Evolutionary conservation across 2,888 invertebrate genomes (phyloP).

Genomic region (Oasisia sp.): DNA sequence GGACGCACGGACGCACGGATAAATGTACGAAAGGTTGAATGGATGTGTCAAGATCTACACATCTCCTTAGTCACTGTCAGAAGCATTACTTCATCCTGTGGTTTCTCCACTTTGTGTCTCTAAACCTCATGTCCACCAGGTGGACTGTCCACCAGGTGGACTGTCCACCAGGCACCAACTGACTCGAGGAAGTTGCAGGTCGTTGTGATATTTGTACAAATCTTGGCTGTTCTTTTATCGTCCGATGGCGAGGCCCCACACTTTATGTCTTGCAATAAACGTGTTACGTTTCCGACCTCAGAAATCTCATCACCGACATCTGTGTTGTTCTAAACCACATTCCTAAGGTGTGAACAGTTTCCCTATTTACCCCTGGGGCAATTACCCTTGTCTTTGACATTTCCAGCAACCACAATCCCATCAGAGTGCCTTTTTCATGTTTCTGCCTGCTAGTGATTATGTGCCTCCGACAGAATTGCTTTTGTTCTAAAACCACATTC

Average conservation of each 20-base stretch:
- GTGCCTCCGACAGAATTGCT: neutral
- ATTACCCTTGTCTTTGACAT: neutral
- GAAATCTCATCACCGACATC: neutral
- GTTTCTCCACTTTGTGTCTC: neutral
- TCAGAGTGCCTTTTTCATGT: neutral
- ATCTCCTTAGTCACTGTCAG: neutral
- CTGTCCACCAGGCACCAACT: neutral
- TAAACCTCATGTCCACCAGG: neutral
- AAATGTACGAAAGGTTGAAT: neutral
- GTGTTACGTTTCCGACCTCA: neutral
- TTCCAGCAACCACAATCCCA: neutral
- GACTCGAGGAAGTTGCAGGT: neutral
- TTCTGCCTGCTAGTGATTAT: neutral
- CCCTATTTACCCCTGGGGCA: neutral
- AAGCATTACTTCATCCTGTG: neutral
- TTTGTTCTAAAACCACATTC: neutral
- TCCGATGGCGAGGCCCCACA: neutral
- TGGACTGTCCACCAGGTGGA: too few species aligned
- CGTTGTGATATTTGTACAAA: constrained; percentile 9
- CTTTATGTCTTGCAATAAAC: neutral
- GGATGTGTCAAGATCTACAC: neutral
- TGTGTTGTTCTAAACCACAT: neutral
- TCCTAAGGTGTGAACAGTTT: neutral
- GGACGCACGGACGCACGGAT: neutral
- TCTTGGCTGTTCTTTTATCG: neutral